Evolutionary conservation across 2,888 invertebrate genomes (phyloP).

Genomic region (Malthinus seriepunctatus): DNA sequence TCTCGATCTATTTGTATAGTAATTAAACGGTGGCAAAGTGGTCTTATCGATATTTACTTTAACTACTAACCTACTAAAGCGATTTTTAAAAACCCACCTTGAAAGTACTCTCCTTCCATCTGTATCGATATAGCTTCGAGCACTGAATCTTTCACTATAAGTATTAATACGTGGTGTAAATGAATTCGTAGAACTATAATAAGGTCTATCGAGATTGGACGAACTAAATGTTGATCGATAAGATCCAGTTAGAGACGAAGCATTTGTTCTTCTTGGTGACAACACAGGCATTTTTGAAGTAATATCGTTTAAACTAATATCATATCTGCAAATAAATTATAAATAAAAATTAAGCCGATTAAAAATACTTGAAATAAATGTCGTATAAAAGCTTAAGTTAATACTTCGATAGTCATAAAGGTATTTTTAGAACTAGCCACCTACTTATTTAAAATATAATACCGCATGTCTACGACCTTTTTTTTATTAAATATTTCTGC

Average conservation of each 20-base stretch:
- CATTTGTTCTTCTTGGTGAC: constrained; percentile 60
- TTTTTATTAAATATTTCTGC: neutral
- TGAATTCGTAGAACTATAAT: constrained; percentile 56
- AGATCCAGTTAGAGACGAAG: constrained; percentile 48
- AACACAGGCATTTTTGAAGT: constrained; percentile 60
- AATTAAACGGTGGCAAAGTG: too few relatives aligned
- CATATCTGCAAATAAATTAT: constrained; percentile 5
- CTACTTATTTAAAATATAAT: constrained; percentile 19
- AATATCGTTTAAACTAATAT: neutral
- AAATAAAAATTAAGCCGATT: neutral
- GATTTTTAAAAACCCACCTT: constrained; percentile 39
- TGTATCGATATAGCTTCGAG: constrained; percentile 60
- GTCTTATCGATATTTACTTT: too few relatives aligned
- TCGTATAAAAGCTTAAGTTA: constrained; percentile 21
- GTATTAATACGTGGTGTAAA: constrained; percentile 50
- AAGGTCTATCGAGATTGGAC: constrained; percentile 60
- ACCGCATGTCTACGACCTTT: constrained; percentile 15
- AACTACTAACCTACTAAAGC: too few relatives aligned
- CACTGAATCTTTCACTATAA: constrained; percentile 60
- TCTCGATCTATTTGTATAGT: too few relatives aligned
- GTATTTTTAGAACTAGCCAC: constrained; percentile 36
- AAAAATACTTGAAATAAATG: constrained; percentile 11
- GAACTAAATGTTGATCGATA: constrained; percentile 59
- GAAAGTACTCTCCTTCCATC: constrained; percentile 59
- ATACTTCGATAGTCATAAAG: constrained; percentile 27